Conservation (phyloP, 2,888 invertebrate genomes). For the Bombylius major region DNA sequence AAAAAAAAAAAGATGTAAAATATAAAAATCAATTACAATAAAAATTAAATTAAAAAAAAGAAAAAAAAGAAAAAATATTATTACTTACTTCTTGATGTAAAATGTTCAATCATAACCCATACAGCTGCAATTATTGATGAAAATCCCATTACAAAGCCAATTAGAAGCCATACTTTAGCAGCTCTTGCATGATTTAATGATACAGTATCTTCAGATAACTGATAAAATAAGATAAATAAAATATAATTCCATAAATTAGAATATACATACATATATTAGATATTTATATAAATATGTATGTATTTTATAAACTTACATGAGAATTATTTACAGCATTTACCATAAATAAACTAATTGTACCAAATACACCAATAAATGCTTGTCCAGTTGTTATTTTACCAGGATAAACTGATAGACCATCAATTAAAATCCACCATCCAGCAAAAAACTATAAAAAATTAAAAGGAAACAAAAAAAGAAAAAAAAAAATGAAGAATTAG, state of each 20-base stretch:
- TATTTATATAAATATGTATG: too few relatives aligned
- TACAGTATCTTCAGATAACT: conserved; percentile 12
- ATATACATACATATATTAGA: too few relatives aligned
- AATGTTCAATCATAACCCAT: conserved; percentile 91
- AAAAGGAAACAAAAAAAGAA: conserved; percentile 3
- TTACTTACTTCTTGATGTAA: conserved; percentile 50
- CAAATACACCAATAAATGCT: conserved; percentile 88
- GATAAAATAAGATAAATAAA: not conserved
- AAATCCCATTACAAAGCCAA: conserved; percentile 95
- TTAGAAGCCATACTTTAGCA: conserved; percentile 85
- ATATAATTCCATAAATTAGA: not conserved
- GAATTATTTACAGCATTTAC: conserved; percentile 94
- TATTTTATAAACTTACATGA: conserved; percentile 42
- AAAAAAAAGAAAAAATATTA: too few relatives aligned
- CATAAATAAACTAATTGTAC: conserved; percentile 90
- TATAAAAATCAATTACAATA: conserved; percentile 4
- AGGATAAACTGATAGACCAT: conserved; percentile 72
- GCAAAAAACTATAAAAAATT: conserved; percentile 64
- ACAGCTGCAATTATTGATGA: conserved; percentile 89
- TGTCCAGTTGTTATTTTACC: conserved; percentile 63
- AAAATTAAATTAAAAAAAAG: not conserved
- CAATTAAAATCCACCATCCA: conserved; percentile 98
- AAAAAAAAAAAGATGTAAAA: not conserved
- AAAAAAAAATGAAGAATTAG: not conserved
- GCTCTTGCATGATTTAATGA: conserved; percentile 48